Conservation (phyloP, 2,888 invertebrate species). For the Atethmia centrago region DNA sequence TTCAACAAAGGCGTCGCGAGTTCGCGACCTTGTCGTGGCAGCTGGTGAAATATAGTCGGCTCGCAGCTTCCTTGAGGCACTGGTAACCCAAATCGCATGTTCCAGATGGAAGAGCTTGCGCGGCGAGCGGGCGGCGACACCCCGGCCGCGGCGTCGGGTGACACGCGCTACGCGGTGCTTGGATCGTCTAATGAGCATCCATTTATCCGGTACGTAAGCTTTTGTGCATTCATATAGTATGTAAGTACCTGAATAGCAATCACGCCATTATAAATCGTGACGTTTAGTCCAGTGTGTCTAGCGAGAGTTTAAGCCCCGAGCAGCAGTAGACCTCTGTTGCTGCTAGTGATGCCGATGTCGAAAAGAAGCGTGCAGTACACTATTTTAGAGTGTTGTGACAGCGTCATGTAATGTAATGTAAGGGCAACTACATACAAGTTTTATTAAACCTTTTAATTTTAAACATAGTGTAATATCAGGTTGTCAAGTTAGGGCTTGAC, state of each 20-base stretch:
- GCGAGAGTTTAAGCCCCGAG: background rate
- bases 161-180: slow-evolving; percentile 81
- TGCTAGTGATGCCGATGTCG: background rate
- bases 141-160: slow-evolving; percentile 84
- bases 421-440: background rate
- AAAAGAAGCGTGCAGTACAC: background rate
- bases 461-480: too few relatives aligned
- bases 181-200: slow-evolving; percentile 76
- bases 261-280: background rate
- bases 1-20: background rate
- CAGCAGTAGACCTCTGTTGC: background rate
- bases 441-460: background rate
- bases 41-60: slow-evolving; percentile 66
- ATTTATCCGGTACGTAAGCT: slow-evolving; percentile 80
- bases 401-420: background rate
- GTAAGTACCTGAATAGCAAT: slow-evolving; percentile 5
- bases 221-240: slow-evolving; percentile 29
- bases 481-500: background rate
- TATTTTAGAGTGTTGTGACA: background rate
- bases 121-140: slow-evolving; percentile 83
- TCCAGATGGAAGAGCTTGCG: slow-evolving; percentile 87
- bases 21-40: slow-evolving; percentile 34
- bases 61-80: slow-evolving; percentile 16
- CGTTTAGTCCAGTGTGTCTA: background rate
- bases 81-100: slow-evolving; percentile 81